Evolutionary conservation across 2,888 invertebrate genomes (phyloP), one percentile per base, ranked within the genome.

Genomic region (Thymelicus acteon): DNA sequence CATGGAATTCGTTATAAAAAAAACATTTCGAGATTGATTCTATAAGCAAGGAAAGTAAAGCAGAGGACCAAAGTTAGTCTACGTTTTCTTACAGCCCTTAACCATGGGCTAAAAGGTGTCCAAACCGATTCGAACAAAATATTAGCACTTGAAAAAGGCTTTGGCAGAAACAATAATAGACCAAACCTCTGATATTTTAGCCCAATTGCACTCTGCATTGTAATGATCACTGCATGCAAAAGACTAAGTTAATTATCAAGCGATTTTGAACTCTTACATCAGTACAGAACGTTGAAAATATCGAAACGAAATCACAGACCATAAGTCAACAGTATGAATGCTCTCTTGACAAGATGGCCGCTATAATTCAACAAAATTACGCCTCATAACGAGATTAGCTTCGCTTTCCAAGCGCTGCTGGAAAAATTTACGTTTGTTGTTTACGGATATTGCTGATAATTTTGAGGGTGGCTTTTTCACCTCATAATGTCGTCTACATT

Each of bases 351-450:
- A 83, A 84, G 84, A 86, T 82, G 84, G 81, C 76, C 57, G 79
- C 72, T 75, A 85, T 87, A 82, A 85, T 86, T 86, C 83, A 85
- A 77, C 81, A 78, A 81, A 85, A 85, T 83, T 84, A 82, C 81
- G 77, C 75, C 77, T 78, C 81, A 78, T 83, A 83, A 83, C 82
- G 78, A 82, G 85, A 86, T 87, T 84, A 86, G 82, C 80, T 75
- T 74, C 74, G 76, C 76, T 81, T 83, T 82, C 81, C 75, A 71
- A 65, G 60, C 44, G 15, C 40, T 61, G 61, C 24, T 44, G 19
- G 47, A 66, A 71, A 71, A 71, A 61, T 48, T 68, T 37, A 61
- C 65, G 54, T 54, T 66, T 61, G 54, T 39, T 70, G 52, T 60
- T 64, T 64, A 37, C 19, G 15, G 13, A 58, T 37, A 63, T 49